Conservation (phyloP, 2,113 vertebrate species). For the Catharus fuscescens region DNA sequence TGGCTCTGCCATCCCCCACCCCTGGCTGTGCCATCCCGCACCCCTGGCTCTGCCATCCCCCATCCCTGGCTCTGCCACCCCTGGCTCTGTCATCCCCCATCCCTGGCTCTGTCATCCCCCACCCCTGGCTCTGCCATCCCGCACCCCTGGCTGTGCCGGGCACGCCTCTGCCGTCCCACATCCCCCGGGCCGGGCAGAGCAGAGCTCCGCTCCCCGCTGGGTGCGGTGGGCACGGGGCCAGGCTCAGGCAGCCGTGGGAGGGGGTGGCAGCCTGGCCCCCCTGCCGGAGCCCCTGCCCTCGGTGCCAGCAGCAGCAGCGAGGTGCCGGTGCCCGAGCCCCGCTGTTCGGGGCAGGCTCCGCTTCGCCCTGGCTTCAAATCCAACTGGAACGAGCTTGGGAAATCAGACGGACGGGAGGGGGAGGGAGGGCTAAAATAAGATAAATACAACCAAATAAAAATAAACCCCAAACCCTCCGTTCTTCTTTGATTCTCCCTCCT, state of each 20-base stretch:
- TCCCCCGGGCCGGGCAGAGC: not conserved
- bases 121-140: too few species aligned
- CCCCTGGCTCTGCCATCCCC: too few species aligned
- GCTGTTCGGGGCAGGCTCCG: fast-evolving
- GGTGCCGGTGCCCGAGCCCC: fast-evolving
- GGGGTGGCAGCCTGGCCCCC: not conserved
- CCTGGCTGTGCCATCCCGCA: too few species aligned
- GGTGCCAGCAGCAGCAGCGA: not conserved
- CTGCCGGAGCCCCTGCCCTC: not conserved
- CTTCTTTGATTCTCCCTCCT: constrained; percentile 46
- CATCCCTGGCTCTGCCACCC: too few species aligned
- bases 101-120: too few species aligned
- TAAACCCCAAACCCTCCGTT: not conserved
- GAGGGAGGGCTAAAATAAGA: not conserved
- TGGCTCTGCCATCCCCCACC: too few species aligned
- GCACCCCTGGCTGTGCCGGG: too few species aligned
- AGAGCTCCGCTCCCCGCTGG: too few species aligned
- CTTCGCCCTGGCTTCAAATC: not conserved
- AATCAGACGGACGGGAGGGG: not conserved
- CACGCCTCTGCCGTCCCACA: too few species aligned
- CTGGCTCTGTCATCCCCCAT: too few species aligned
- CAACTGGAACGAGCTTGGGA: not conserved
- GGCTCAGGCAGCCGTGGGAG: not conserved
- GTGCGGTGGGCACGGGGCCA: not conserved
- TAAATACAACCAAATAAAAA: constrained; percentile 39